phyloP scores from a whole-genome alignment of 2,113 vertebrate genomes.

The Myrmophylax atrothorax region DNA sequence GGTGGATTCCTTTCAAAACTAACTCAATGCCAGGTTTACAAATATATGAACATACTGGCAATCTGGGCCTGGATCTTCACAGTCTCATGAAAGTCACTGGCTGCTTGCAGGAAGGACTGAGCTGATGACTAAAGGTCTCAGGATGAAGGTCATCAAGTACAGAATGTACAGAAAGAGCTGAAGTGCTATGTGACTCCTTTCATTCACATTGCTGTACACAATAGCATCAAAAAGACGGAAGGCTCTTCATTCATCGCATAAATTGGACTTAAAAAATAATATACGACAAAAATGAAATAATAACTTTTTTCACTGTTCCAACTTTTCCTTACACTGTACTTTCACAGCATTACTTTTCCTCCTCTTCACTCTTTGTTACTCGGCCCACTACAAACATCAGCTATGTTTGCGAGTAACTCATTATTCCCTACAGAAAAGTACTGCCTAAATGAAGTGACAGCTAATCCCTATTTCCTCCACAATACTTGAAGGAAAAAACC shows the following conservation, averaged over 20 bases:
- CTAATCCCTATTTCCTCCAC: neutral
- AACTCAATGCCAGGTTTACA: neutral
- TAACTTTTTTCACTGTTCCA: neutral
- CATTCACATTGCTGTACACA: neutral
- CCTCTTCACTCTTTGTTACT: neutral
- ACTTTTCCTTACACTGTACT: neutral
- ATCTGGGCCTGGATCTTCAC: neutral
- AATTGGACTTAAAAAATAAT: neutral
- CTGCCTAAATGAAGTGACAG: neutral
- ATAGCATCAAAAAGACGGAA: neutral
- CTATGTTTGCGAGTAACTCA: neutral
- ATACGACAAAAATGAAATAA: neutral
- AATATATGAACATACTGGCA: neutral
- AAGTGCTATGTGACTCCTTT: neutral
- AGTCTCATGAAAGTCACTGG: fast-evolving
- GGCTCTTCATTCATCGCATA: neutral
- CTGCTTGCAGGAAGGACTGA: neutral
- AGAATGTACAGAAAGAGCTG: neutral
- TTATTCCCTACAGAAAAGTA: neutral
- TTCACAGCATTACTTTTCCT: neutral
- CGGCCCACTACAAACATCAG: neutral
- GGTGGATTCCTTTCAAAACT: neutral
- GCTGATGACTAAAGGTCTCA: neutral
- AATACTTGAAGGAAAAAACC: neutral
- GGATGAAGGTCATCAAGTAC: neutral